phyloP scores from a whole-genome alignment of 1,140 invertebrate species.

The Mamestra configurata region DNA sequence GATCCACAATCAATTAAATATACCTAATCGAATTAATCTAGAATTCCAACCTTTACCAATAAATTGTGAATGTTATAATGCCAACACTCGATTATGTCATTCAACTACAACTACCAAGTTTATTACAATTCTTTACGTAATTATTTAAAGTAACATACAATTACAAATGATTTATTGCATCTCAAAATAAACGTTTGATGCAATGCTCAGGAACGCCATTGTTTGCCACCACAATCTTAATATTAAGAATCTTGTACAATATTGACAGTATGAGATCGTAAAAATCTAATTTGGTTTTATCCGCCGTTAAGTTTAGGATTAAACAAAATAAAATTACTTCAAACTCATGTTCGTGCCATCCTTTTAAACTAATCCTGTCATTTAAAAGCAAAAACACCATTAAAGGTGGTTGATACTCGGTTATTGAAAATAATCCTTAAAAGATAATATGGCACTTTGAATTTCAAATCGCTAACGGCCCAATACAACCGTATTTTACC shows the following conservation, averaged over 20 bases:
- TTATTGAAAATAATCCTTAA: slow-evolving; percentile 35
- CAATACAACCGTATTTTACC: slow-evolving; percentile 20
- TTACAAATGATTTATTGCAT: slow-evolving; percentile 43
- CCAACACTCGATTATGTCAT: slow-evolving; percentile 38
- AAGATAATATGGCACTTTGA: slow-evolving; percentile 18
- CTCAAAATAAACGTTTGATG: slow-evolving; percentile 40
- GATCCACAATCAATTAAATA: not conserved
- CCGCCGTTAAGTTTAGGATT: slow-evolving; percentile 12
- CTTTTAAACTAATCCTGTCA: slow-evolving; percentile 31
- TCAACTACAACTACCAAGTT: slow-evolving; percentile 36
- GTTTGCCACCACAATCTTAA: slow-evolving; percentile 5
- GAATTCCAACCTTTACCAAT: slow-evolving; percentile 28
- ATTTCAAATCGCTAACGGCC: slow-evolving; percentile 42
- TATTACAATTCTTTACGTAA: slow-evolving; percentile 43
- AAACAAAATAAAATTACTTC: slow-evolving; percentile 31
- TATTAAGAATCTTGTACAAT: slow-evolving; percentile 19
- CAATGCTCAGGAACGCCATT: slow-evolving; percentile 34
- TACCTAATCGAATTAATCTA: slow-evolving; percentile 16
- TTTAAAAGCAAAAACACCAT: slow-evolving; percentile 12
- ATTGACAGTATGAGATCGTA: slow-evolving; percentile 7
- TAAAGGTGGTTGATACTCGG: not conserved
- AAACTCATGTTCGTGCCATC: not conserved
- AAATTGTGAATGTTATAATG: slow-evolving; percentile 11
- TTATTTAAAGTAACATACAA: slow-evolving; percentile 39
- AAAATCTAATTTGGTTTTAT: slow-evolving; percentile 2